Conservation (phyloP, 2,888 invertebrate species). For the Meandrusa payeni region DNA sequence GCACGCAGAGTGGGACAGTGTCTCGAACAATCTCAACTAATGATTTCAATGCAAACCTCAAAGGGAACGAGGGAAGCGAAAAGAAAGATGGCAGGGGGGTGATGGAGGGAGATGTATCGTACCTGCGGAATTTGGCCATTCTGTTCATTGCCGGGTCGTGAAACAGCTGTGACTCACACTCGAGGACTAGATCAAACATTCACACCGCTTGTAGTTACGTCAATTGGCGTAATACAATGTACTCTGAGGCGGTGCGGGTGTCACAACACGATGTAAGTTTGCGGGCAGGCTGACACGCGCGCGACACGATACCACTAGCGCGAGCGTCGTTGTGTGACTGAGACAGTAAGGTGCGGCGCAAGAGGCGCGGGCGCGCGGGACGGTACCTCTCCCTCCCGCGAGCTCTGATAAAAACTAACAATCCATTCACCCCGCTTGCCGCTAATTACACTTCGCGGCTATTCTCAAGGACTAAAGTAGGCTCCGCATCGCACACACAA, state of each 20-base stretch:
- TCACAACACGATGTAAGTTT: too few species aligned
- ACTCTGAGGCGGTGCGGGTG: too few species aligned
- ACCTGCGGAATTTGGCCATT: constrained; percentile 70
- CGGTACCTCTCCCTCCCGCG: constrained; percentile 27
- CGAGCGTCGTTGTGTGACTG: constrained; percentile 78
- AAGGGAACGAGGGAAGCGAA: neutral
- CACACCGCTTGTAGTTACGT: neutral
- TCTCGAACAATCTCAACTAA: too few species aligned
- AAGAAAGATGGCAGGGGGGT: neutral
- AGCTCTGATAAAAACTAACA: constrained; percentile 39
- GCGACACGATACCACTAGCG: constrained; percentile 63
- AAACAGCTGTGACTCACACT: too few species aligned
- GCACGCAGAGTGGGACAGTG: too few species aligned
- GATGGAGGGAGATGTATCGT: constrained; percentile 30
- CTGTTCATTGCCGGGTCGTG: constrained; percentile 47
- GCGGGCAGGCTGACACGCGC: constrained; percentile 36
- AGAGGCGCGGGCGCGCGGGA: constrained; percentile 40
- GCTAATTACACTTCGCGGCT: constrained; percentile 31
- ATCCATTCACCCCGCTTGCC: constrained; percentile 44
- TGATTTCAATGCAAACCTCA: constrained; percentile 8
- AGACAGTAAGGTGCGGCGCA: constrained; percentile 45
- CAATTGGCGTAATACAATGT: too few species aligned
- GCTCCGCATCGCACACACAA: too few species aligned
- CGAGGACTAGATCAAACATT: neutral
- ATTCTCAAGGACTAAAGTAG: constrained; percentile 30